A percentile compares a stretch with the other conserved stretches of the same genome.
These are phyloP conservation scores for Cyrtorhinus lividipennis DNA, from an alignment of 1,140 invertebrate genomes.

Conservation along the genomic window DNA sequence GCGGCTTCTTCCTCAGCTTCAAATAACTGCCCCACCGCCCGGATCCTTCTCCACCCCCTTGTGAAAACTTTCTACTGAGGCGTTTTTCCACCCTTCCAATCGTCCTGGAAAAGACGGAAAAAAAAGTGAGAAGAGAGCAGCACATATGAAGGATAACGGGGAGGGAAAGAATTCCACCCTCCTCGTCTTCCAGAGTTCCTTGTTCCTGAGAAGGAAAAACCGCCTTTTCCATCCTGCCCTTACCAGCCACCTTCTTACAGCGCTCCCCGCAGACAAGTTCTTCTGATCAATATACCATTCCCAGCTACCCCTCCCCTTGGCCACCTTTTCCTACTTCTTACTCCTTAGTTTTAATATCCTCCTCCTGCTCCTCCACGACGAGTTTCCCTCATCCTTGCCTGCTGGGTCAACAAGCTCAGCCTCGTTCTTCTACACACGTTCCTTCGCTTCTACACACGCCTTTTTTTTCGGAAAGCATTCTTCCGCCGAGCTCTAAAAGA, in stretches of 20 bases:
- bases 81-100: not conserved
- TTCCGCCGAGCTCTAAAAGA: too few relatives aligned
- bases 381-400: not conserved
- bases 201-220: too few relatives aligned
- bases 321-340: not conserved
- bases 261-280: conserved; percentile 7
- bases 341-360: conserved; percentile 10
- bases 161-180: not conserved
- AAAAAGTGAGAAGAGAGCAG: not conserved
- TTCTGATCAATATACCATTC: conserved; percentile 8
- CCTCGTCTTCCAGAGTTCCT: not conserved
- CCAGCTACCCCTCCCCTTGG: not conserved
- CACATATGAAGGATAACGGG: not conserved
- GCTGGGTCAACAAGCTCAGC: not conserved
- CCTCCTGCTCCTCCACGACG: not conserved
- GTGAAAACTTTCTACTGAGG: not conserved
- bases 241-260: not conserved
- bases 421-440: not conserved
- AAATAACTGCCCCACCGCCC: not conserved
- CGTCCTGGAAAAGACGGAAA: not conserved
- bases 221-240: not conserved
- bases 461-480: too few relatives aligned
- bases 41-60: not conserved
- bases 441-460: not conserved
- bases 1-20: not conserved